Evolutionary conservation across 1,140 invertebrate species (phyloP).

Genomic region (Drosophila sp.): DNA sequence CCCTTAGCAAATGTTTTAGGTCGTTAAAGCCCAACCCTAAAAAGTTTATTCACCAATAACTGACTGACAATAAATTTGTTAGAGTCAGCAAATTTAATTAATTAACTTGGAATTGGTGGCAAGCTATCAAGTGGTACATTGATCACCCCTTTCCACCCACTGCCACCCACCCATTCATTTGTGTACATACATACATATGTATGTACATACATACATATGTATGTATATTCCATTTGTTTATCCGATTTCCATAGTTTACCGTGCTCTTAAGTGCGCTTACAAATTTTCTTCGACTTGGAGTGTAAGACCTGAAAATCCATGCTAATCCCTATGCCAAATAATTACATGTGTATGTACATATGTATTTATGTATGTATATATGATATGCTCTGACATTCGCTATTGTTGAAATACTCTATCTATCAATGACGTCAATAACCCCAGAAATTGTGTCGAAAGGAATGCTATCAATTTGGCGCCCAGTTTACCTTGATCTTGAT

Average conservation of each 20-base stretch:
- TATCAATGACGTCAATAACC: neutral
- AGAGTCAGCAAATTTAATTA: neutral
- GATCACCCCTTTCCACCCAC: neutral
- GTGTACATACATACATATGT: too few relatives aligned
- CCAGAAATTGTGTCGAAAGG: neutral
- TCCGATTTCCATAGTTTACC: neutral
- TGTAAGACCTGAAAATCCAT: neutral
- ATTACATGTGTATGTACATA: neutral
- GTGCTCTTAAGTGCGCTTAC: constrained; percentile 37
- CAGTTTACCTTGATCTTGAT: neutral
- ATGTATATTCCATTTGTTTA: constrained; percentile 15
- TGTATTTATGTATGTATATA: too few relatives aligned
- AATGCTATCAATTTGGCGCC: neutral
- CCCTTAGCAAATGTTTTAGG: too few relatives aligned
- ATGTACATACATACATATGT: neutral
- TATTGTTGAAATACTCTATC: neutral
- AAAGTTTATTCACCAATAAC: too few relatives aligned
- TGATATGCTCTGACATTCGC: neutral
- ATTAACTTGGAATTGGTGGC: neutral
- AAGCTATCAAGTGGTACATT: neutral
- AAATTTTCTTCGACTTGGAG: constrained; percentile 17
- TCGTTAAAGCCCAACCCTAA: neutral
- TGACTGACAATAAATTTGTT: too few relatives aligned
- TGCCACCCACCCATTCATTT: neutral
- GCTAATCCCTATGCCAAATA: constrained; percentile 7